Evolutionary conservation across 2,888 invertebrate genomes (phyloP), one percentile per base, ranked within the genome.

Genomic region (Diplazon laetatorius): DNA sequence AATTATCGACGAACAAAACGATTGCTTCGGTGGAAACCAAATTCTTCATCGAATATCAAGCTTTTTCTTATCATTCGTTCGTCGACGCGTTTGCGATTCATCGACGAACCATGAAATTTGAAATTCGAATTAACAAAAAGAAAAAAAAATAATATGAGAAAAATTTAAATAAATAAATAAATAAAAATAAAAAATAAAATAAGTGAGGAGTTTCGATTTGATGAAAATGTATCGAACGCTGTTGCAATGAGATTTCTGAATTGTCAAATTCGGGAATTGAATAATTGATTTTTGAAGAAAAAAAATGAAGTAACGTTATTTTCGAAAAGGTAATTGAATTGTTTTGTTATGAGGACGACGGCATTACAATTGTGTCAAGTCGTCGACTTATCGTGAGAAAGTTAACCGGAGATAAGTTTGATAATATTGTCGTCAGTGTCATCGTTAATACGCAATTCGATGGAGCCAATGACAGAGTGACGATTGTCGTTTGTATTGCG

Each of bases 401-500:
- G 48, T 18, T 10, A 8, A 20, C 3, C 48, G 18, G 6, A 48
- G 48, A 48, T 14, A 42, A 42, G 42, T 10, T 48, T 14, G 44
- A 44, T 14, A n/a, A n/a, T 44, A 25, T 22, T 1, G n/a, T n/a
- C 14, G 52, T 6, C 25, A 10, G n/a, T 14, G 10, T 4, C 25
- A 3, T 22, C 52, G 44, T 14, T n/a, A 52, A 5, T n/a, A 25
- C 9, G 22, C 22, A 22, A 25, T 37, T 42, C 39, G 66, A 57
- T 60, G 30, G 46, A 77, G 76, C 57, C 69, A 65, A 74, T 60
- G 25, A 2, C 70, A 25, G 59, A 42, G 73, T 44, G 55, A 65
- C 46, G 60, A 73, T 59, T 39, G 22, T 44, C 52, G 66, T 63
- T 74, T 74, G 73, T 37, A 78, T 78, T 78, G 59, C 70, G 74